Conservation (phyloP, 2,888 invertebrate genomes). For the Apomyelois bistriatella region DNA sequence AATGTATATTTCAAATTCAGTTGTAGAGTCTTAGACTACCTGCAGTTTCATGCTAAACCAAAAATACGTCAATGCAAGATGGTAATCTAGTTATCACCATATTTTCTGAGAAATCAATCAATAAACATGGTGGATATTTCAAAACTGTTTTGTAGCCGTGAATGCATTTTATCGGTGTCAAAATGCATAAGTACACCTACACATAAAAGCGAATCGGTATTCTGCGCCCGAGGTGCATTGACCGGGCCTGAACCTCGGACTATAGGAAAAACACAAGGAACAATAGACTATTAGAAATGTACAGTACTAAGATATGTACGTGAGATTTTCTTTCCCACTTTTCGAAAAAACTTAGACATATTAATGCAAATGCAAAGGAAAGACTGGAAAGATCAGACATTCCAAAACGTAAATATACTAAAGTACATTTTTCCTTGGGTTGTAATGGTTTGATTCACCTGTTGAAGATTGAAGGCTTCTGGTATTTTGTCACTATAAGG, state of each 20-base stretch:
- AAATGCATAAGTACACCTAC: constrained; percentile 26
- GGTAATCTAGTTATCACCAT: neutral
- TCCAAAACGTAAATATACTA: too few species aligned
- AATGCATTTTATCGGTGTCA: constrained; percentile 28
- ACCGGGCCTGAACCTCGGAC: constrained; percentile 28
- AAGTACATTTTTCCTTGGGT: too few species aligned
- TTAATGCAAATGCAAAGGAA: too few species aligned
- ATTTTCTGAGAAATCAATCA: neutral
- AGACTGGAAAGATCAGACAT: too few species aligned
- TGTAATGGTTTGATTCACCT: too few species aligned
- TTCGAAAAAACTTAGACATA: too few species aligned
- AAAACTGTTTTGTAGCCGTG: constrained; percentile 15
- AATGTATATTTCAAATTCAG: too few species aligned
- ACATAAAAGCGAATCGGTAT: constrained; percentile 25
- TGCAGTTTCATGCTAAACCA: neutral
- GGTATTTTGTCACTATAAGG: too few species aligned
- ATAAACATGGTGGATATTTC: constrained; percentile 4
- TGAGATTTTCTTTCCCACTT: too few species aligned
- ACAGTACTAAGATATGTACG: too few species aligned
- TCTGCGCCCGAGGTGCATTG: constrained; percentile 36
- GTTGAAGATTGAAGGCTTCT: too few species aligned
- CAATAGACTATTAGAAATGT: neutral
- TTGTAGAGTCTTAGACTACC: neutral
- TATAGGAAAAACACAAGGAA: constrained; percentile 7
- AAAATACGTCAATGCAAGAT: neutral